Base-by-base conservation (phyloP, 1,140 invertebrate species). In the Neuroterus valhalla region DNA sequence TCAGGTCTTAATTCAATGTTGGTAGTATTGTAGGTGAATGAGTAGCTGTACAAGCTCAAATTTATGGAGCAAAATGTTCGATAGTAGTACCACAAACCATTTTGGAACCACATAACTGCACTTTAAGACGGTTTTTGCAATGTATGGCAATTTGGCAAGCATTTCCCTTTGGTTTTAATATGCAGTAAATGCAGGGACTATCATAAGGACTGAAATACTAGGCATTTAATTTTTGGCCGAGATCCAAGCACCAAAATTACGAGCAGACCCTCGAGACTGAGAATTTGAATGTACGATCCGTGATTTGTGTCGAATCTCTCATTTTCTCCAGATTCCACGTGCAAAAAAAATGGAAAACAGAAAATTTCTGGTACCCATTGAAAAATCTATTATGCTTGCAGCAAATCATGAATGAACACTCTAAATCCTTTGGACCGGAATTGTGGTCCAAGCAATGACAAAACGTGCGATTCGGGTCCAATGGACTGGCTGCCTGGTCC, bases 151-250 rank as follows among this genome's bases (percentile, higher is more conserved):
- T 62, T 62, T 62, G 55, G 55, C 55, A 62, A 62, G 26, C 55
- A 26, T 62, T 62, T 26, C 26, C 14, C 55, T 26, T 23, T 62
- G 15, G 23, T 62, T 38, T 62, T 62, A 62, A 62, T 62, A 62
- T 62, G 23, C 55, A 23, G 31, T 62, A 62, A 62, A 62, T 4
- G n/a, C 55, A 62, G 55, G 26, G 12, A 62, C 55, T 31, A 62
- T 62, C 55, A n/a, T 23, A 26, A 62, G 26, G 23, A 62, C 55
- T 62, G 15, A 62, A 62, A 62, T 62, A 62, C 55, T 62, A n/a
- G 55, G 55, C 31, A 62, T 62, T 62, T 62, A 62, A 62, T 31
- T 62, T 62, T 62, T 62, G 55, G 55, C 55, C 26, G 4, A 62
- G n/a, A 26, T 15, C 55, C 55, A 62, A 62, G 23, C 23, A 62